Evolutionary conservation across 2,888 invertebrate species (phyloP).

Genomic region (Nemotelus pantherinus): DNA sequence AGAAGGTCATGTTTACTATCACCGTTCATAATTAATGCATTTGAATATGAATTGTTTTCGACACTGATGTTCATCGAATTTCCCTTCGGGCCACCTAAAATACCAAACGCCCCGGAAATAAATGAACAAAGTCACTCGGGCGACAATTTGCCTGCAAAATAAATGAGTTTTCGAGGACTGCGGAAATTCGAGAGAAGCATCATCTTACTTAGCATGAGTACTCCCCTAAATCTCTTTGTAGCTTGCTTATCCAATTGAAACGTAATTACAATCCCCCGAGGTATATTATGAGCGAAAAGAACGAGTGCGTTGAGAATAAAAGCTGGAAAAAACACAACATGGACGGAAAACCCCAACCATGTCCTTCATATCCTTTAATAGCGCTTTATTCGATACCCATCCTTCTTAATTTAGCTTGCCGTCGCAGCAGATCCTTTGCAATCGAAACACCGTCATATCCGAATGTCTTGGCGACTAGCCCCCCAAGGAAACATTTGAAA

Average conservation of each 20-base stretch:
- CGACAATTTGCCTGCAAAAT: not conserved
- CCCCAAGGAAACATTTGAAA: not conserved
- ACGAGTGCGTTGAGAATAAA: not conserved
- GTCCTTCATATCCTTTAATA: not conserved
- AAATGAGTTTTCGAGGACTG: slow-evolving; percentile 8
- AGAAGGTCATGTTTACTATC: too few species aligned
- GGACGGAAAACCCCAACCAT: slow-evolving; percentile 4
- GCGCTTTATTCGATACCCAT: not conserved
- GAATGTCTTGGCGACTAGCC: too few species aligned
- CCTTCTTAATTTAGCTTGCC: slow-evolving; percentile 16
- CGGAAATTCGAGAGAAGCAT: not conserved
- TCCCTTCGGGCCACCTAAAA: too few species aligned
- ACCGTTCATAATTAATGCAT: too few species aligned
- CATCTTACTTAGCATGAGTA: not conserved
- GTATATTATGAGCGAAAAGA: not conserved
- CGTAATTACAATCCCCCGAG: slow-evolving; percentile 27
- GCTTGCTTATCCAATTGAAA: slow-evolving; percentile 26
- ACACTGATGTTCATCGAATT: too few species aligned
- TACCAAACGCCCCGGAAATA: too few species aligned
- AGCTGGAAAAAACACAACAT: slow-evolving; percentile 18
- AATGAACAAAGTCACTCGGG: too few species aligned
- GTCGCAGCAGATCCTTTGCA: slow-evolving; percentile 31
- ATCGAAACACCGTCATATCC: slow-evolving; percentile 13
- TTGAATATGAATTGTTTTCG: too few species aligned
- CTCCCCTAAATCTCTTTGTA: not conserved